phyloP scores from a whole-genome alignment of 2,888 invertebrate species.

The Troides helena region DNA sequence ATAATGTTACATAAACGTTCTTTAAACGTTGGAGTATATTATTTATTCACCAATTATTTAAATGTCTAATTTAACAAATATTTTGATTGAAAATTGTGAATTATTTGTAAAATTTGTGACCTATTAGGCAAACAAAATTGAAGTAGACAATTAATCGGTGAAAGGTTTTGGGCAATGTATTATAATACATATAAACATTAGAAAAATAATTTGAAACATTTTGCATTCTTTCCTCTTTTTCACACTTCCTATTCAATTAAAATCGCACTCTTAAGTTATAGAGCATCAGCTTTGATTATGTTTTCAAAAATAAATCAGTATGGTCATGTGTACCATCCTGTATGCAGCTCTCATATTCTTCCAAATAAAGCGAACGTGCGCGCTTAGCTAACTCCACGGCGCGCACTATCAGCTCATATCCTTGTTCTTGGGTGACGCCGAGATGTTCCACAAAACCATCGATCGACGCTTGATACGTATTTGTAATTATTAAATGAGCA shows the following conservation, averaged over 20 bases:
- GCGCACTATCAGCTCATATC: conserved; percentile 85
- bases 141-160: too few relatives aligned
- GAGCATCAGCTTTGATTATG: not conserved
- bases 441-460: conserved; percentile 88
- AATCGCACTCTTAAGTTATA: too few relatives aligned
- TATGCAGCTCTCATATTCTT: conserved; percentile 74
- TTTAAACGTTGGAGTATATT: conserved; percentile 49
- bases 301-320: not conserved
- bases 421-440: conserved; percentile 83
- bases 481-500: conserved; percentile 91
- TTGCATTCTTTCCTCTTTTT: too few relatives aligned
- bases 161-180: too few relatives aligned
- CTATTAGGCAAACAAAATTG: too few relatives aligned
- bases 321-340: conserved; percentile 51
- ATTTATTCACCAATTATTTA: not conserved
- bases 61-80: not conserved
- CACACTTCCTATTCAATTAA: too few relatives aligned
- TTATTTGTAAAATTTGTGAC: not conserved
- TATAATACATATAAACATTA: too few relatives aligned
- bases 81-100: not conserved
- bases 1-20: conserved; percentile 63
- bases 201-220: too few relatives aligned
- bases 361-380: conserved; percentile 83
- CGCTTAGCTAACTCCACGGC: conserved; percentile 87
- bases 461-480: conserved; percentile 93